A percentile compares a stretch with the other conserved stretches of the same genome.
phyloP scores from a whole-genome alignment of 1,140 invertebrate species.

The Drosophila bipectinata region DNA sequence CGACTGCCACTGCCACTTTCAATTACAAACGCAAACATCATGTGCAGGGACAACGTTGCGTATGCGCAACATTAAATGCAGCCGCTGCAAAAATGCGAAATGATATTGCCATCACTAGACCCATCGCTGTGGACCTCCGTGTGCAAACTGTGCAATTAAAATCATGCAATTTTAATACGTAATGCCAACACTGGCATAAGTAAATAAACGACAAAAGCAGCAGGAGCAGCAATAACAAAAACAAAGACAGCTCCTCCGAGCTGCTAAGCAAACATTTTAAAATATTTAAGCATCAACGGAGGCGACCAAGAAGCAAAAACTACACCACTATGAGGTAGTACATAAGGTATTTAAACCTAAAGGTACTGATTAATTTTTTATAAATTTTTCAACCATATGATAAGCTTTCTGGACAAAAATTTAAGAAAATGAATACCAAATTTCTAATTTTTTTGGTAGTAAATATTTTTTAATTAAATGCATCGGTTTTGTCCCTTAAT shows the following conservation, averaged over 20 bases:
- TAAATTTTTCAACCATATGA: too few species aligned
- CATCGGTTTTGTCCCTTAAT: not conserved
- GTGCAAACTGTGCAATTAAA: conserved; percentile 77
- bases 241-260: conserved; percentile 21
- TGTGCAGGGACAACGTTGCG: conserved; percentile 55
- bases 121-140: conserved; percentile 21
- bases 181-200: conserved; percentile 75
- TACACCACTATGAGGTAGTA: conserved; percentile 2
- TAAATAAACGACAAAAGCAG: conserved; percentile 66
- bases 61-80: conserved; percentile 80
- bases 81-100: conserved; percentile 52
- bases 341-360: not conserved
- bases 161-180: conserved; percentile 79
- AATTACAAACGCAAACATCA: conserved; percentile 53
- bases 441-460: too few species aligned
- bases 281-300: conserved; percentile 70
- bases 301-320: conserved; percentile 28
- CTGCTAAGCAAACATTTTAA: conserved; percentile 80
- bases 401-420: too few species aligned
- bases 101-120: conserved; percentile 45
- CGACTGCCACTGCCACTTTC: conserved; percentile 15
- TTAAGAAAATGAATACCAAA: too few species aligned
- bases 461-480: too few species aligned
- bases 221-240: conserved; percentile 6
- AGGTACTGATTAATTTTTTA: conserved; percentile 2